These are phyloP conservation scores for Hucho hucho DNA, from an alignment of 2,113 vertebrate genomes.

Conservation along the genomic window DNA sequence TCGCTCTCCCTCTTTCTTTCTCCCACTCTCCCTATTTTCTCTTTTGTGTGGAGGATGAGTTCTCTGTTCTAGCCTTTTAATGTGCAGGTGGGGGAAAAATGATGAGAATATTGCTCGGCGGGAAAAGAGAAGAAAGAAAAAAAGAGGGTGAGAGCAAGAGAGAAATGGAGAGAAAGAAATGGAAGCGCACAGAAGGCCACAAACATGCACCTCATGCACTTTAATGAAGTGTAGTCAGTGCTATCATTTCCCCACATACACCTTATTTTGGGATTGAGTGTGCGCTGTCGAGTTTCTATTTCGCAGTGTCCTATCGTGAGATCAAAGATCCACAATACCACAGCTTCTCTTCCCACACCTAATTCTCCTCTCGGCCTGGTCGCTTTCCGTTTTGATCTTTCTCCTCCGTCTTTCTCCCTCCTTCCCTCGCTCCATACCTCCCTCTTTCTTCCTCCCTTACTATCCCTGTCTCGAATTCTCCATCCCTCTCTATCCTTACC, in stretches of 20 bases:
- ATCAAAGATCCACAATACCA: not conserved
- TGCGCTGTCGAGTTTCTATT: not conserved
- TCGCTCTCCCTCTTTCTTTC: constrained; percentile 11
- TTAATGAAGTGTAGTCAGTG: not conserved
- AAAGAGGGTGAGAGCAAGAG: not conserved
- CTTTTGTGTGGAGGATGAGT: not conserved
- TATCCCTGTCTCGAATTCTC: not conserved
- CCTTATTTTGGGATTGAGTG: not conserved
- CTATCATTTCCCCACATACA: not conserved
- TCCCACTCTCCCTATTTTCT: constrained; percentile 20
- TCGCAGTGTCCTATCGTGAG: not conserved
- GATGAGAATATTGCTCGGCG: not conserved
- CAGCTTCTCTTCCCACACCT: not conserved
- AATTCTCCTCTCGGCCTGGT: constrained; percentile 26
- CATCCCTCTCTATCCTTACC: too few relatives aligned
- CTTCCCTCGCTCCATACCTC: not conserved
- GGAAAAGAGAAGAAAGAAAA: not conserved
- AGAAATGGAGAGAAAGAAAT: not conserved
- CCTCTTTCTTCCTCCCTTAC: constrained; percentile 4
- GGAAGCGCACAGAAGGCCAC: not conserved
- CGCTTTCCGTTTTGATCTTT: constrained; percentile 15
- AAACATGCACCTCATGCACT: not conserved
- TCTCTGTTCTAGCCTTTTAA: not conserved
- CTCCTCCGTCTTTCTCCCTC: not conserved
- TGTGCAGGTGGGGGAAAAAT: not conserved